A percentile compares a stretch with the other conserved stretches of the same genome.
These are phyloP conservation scores for Apostichopus californicus DNA, from an alignment of 35 echinoderm and acorn worm genomes.

Conservation along the genomic window DNA sequence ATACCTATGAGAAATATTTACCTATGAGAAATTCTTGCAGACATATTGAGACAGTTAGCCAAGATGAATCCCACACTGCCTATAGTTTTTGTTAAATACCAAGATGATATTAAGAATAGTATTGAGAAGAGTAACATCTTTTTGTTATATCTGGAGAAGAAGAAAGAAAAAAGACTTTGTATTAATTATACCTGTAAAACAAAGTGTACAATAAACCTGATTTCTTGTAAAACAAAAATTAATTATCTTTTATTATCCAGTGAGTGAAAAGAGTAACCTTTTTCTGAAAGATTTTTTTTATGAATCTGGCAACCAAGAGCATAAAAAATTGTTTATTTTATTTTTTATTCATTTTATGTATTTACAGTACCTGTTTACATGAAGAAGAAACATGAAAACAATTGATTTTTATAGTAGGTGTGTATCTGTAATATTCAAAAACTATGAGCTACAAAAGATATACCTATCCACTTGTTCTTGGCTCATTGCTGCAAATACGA, in stretches of 20 bases:
- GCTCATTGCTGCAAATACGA: conserved; percentile 99
- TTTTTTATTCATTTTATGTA: no score
- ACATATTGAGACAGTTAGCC: conserved; percentile 97
- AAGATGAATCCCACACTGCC: conserved; percentile 96
- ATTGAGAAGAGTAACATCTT: conserved; percentile 90
- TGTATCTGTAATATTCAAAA: neutral
- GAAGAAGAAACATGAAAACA: neutral
- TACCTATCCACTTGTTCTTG: conserved; percentile 90
- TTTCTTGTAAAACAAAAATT: neutral
- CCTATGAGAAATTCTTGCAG: conserved; percentile 92
- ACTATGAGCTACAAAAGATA: neutral
- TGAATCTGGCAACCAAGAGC: no score
- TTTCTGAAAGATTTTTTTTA: no score
- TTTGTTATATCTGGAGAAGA: conserved; percentile 83
- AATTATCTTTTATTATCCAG: neutral
- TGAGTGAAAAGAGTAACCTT: neutral
- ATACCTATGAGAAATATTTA: neutral
- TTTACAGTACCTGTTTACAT: no score
- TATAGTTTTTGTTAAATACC: conserved; percentile 83
- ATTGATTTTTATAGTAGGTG: no score
- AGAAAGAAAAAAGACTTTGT: neutral
- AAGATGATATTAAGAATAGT: conserved; percentile 84
- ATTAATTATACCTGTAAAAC: no score
- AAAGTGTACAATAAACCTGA: no score
- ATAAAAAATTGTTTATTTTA: no score